Evolutionary conservation across 2,888 invertebrate genomes (phyloP).

Genomic region (Scaptomyza cyrtandrae): DNA sequence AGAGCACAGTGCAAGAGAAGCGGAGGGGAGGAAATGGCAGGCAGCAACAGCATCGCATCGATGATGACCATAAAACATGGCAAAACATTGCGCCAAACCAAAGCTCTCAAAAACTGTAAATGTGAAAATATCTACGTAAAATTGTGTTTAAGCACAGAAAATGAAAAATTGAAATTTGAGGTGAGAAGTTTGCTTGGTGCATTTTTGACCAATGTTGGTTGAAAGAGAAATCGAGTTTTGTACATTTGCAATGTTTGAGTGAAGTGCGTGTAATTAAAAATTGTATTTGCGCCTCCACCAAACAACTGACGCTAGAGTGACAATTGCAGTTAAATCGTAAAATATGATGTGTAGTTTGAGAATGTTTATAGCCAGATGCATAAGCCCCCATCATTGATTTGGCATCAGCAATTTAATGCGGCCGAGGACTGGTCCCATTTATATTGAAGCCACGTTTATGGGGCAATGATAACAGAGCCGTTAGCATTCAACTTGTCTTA

Average conservation of each 20-base stretch:
- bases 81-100: constrained; percentile 29
- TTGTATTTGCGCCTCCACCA: constrained; percentile 12
- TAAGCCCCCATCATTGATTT: constrained; percentile 5
- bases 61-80: constrained; percentile 52
- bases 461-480: constrained; percentile 30
- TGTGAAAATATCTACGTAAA: constrained; percentile 45
- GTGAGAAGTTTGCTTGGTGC: constrained; percentile 18
- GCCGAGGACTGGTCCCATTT: constrained; percentile 18
- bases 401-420: constrained; percentile 16
- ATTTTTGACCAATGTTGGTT: constrained; percentile 7
- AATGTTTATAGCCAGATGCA: constrained; percentile 1
- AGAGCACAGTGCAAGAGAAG: not conserved
- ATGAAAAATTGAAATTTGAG: constrained; percentile 64
- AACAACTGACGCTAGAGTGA: not conserved
- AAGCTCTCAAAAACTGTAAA: constrained; percentile 28
- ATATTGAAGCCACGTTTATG: constrained; percentile 41
- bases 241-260: constrained; percentile 10
- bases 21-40: not conserved
- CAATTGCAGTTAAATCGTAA: not conserved
- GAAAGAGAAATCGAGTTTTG: not conserved
- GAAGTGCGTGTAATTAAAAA: constrained; percentile 6
- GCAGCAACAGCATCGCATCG: constrained; percentile 16
- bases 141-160: constrained; percentile 42
- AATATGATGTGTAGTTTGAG: constrained; percentile 1
- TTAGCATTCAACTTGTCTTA: constrained; percentile 64